Base-by-base conservation (phyloP, 1,140 invertebrate species). In the Nephila pilipes region DNA sequence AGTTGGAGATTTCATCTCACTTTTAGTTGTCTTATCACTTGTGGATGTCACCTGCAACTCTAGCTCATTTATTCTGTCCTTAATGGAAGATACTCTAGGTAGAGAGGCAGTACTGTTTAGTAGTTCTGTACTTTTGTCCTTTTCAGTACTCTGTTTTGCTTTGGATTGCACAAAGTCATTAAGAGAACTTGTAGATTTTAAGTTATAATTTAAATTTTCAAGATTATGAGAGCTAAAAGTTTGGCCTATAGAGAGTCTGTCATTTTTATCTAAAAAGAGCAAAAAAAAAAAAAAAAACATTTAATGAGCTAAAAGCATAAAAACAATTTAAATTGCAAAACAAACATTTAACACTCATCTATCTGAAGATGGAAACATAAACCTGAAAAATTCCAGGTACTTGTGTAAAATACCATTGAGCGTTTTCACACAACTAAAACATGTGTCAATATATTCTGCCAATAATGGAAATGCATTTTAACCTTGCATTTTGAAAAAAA, bases 41-140 rank as follows among this genome's bases (percentile, higher is more conserved):
- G 22, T 79, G 81, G 22, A 89, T 79, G 14, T 85, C n/a, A 79
- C 94, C 93, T 96, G 96, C 16, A 95, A 96, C 94, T 97, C 97
- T 57, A 97, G 95, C 94, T 97, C 97, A 94, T 96, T 97, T 14
- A 97, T 97, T 93, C 96, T 96, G 93, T 97, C 96, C 94, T 96
- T 96, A 20, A 97, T 97, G 55, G 94, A 94, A 18, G 94, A 94
- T 16, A 95, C 94, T 36, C 94, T 89, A 3, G 93, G 87, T 2
- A 94, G 25, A 38, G 55, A 4, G 38, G 46, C 0, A 63, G 46
- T 65, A 46, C 36, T 29, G 25, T 36, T 58, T 18, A 87, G 85
- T 65, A 69, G 20, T 54, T 91, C 90, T 54, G 79, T 54, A 65
- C 79, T 85, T 91, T 91, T 91, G 8, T 79, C 65, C 54, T n/a